Evolutionary conservation across 1,140 invertebrate genomes (phyloP), one percentile per base, ranked within the genome.

Genomic region (Oryzaephilus surinamensis): DNA sequence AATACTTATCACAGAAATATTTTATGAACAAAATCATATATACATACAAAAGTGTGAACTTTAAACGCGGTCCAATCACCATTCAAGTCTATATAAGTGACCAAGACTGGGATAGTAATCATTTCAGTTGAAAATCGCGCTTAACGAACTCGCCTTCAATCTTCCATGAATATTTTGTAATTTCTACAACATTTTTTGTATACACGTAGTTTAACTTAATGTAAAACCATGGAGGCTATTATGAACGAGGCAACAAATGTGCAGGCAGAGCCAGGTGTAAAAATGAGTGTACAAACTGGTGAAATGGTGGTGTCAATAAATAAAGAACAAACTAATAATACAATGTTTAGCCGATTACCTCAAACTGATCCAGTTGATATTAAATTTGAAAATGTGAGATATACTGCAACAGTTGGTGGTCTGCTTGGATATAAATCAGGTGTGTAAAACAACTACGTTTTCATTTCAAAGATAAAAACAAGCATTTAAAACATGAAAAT

Each of bases 331-430:
- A 32, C 10, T 8, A 24, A 16, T 18, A 27, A 19, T 6, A 40
- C 14, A 10, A 24, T 10, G 11, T 60, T 74, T 6, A 63, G 64
- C 28, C 67, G 67, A 47, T 48, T 69, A 20, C 70, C 71, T 0
- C 54, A 54, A 3, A 62, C 62, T 20, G 66, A 76, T 12, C 69
- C 71, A 0, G 66, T 83, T n/a, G 77, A 84, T 48, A 74, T 85
- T 19, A 67, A 71, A 15, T 84, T 85, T 52, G 71, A 76, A 13
- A 72, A 83, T 39, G 69, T 85, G 38, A 72, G 66, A 1, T 80
- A 77, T 45, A 79, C 70, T 0, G 81, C 81, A 7, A 73, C 71
- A 8, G 64, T 81, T 15, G 81, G 81, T 21, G 24, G 11, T 17
- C 20, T 37, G 13, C 32, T 37, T 37, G 10, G 5, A 18, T 11